A percentile compares a stretch with the other conserved stretches of the same genome.
phyloP scores from a whole-genome alignment of 2,113 vertebrate genomes.

The Neotoma lepida region DNA sequence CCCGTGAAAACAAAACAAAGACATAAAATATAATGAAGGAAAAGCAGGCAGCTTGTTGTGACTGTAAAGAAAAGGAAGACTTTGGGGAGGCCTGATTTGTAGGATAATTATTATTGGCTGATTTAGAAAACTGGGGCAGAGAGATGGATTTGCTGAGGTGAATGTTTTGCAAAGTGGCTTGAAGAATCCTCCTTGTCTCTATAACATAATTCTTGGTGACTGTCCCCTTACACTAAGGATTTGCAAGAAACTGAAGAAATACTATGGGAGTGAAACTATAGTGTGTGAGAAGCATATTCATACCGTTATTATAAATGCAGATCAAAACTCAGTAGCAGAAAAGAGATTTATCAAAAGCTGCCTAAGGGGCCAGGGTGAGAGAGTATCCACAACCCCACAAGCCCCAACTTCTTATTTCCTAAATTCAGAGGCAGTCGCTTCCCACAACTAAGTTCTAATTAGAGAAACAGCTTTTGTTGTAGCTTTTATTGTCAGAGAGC shows the following conservation, averaged over 20 bases:
- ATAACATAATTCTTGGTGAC: conserved; percentile 61
- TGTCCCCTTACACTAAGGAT: conserved; percentile 33
- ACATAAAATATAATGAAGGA: conserved; percentile 72
- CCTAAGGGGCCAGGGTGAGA: background rate
- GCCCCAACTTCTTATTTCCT: conserved; percentile 5
- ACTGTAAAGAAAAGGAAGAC: conserved; percentile 66
- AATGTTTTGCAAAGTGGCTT: conserved; percentile 64
- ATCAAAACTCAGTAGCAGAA: conserved; percentile 2
- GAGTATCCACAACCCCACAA: background rate
- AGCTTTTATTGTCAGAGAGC: conserved; percentile 30
- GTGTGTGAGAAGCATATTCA: background rate
- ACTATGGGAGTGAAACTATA: conserved; percentile 15
- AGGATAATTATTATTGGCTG: conserved; percentile 72
- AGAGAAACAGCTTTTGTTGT: conserved; percentile 24
- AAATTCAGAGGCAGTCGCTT: background rate
- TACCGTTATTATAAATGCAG: conserved; percentile 33
- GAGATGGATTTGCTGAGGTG: conserved; percentile 49
- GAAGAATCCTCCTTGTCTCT: conserved; percentile 56
- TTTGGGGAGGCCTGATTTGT: conserved; percentile 69
- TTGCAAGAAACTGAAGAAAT: conserved; percentile 63
- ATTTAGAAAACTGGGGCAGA: conserved; percentile 68
- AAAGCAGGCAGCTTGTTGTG: conserved; percentile 49
- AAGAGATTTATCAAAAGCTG: conserved; percentile 39
- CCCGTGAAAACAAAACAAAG: conserved; percentile 74
- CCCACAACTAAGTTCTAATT: conserved; percentile 3